These are phyloP conservation scores for Nebria brevicollis DNA, from an alignment of 2,888 invertebrate genomes.

Conservation along the genomic window DNA sequence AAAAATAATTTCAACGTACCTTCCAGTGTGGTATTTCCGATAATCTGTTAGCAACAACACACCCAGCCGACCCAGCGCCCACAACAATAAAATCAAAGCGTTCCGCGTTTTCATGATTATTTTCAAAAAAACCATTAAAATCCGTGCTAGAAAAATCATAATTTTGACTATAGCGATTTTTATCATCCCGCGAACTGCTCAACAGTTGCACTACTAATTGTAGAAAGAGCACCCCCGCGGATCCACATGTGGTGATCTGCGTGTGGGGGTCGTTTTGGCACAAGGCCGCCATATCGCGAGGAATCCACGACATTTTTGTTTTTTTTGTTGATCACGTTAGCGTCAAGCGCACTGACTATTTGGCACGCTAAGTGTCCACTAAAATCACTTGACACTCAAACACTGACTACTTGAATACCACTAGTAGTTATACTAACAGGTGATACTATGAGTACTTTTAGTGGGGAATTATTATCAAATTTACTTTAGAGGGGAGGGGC, in stretches of 20 bases:
- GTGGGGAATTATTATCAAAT: too few species aligned
- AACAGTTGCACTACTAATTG: slow-evolving; percentile 69
- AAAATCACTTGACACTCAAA: not conserved
- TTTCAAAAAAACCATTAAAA: slow-evolving; percentile 44
- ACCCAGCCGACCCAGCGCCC: slow-evolving; percentile 76
- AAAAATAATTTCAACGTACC: slow-evolving; percentile 59
- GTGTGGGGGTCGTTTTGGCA: slow-evolving; percentile 62
- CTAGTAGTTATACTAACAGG: too few species aligned
- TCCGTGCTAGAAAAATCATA: slow-evolving; percentile 25
- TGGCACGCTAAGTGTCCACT: slow-evolving; percentile 8
- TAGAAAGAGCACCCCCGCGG: slow-evolving; percentile 69
- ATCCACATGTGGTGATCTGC: slow-evolving; percentile 69
- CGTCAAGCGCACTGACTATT: slow-evolving; percentile 9
- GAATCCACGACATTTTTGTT: slow-evolving; percentile 64
- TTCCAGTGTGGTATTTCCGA: slow-evolving; percentile 71
- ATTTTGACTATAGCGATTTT: slow-evolving; percentile 11
- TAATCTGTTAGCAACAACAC: slow-evolving; percentile 73
- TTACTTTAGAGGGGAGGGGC: too few species aligned
- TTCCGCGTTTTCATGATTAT: slow-evolving; percentile 53
- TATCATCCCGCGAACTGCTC: slow-evolving; percentile 65
- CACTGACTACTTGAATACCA: too few species aligned
- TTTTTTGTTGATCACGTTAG: too few species aligned
- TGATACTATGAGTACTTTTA: too few species aligned
- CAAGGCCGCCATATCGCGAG: slow-evolving; percentile 67
- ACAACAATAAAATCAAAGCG: slow-evolving; percentile 72